These are phyloP conservation scores for Ariolimax columbianus DNA, from an alignment of 2,888 invertebrate genomes.

Conservation along the genomic window DNA sequence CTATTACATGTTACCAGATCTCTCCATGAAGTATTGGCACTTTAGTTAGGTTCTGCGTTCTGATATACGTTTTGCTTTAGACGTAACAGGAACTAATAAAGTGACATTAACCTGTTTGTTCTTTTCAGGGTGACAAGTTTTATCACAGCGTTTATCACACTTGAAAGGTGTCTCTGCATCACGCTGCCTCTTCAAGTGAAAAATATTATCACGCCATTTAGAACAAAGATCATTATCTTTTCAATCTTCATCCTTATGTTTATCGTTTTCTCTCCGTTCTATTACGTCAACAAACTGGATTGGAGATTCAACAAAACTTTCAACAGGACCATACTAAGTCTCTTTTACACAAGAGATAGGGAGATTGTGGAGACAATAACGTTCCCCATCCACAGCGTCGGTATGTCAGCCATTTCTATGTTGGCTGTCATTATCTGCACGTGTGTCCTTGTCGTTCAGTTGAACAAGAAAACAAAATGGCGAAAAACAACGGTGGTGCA, in stretches of 20 bases:
- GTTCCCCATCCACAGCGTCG: neutral
- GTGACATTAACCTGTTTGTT: too few species aligned
- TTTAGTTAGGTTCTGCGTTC: too few species aligned
- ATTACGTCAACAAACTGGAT: neutral
- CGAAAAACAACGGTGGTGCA: neutral
- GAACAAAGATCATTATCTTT: conserved; percentile 8
- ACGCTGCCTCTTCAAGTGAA: conserved; percentile 11
- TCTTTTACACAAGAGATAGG: neutral
- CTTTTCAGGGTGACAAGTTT: conserved; percentile 1
- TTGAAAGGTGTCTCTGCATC: conserved; percentile 34
- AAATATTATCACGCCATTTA: neutral
- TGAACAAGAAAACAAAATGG: conserved; percentile 13
- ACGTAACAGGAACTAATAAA: too few species aligned
- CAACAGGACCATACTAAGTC: neutral
- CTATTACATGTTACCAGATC: too few species aligned
- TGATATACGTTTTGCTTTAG: too few species aligned
- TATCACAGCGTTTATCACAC: neutral
- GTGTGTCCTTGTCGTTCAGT: neutral
- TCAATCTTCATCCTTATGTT: conserved; percentile 20
- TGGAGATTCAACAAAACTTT: neutral
- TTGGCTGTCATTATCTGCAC: neutral
- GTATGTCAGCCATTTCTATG: neutral
- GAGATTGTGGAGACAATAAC: neutral
- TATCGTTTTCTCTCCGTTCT: conserved; percentile 9
- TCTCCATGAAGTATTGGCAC: too few species aligned